Evolutionary conservation across 2,113 vertebrate genomes (phyloP).

Genomic region (Mastomys coucha): DNA sequence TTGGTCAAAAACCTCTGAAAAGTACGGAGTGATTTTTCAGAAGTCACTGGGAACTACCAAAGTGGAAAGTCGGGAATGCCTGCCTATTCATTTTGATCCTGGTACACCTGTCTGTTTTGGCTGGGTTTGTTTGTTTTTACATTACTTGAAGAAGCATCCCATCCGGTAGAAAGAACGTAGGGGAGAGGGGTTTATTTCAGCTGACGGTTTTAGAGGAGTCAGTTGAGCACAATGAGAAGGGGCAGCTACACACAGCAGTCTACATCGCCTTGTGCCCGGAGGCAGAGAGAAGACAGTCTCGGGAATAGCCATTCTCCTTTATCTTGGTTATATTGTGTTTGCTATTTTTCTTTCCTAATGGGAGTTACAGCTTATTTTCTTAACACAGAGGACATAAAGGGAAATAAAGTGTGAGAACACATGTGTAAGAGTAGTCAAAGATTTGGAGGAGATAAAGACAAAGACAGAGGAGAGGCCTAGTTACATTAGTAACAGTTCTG

Average conservation of each 20-base stretch:
- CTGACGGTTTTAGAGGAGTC: no score
- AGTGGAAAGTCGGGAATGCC: neutral
- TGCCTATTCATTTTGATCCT: neutral
- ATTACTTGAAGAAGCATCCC: no score
- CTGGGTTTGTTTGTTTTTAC: neutral
- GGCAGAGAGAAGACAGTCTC: no score
- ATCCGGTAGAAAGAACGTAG: neutral
- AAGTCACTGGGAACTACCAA: neutral
- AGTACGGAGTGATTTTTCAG: slow-evolving; percentile 20
- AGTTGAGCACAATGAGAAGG: neutral
- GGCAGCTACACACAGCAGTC: neutral
- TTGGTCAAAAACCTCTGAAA: slow-evolving; percentile 64
- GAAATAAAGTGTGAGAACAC: slow-evolving; percentile 4
- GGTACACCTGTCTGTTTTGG: neutral
- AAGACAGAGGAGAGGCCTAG: neutral
- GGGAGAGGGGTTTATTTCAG: neutral
- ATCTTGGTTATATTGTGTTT: neutral
- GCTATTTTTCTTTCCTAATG: neutral
- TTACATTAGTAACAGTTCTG: neutral
- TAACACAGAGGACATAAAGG: neutral
- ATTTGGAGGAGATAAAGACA: neutral
- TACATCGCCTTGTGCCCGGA: no score
- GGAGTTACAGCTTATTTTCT: neutral
- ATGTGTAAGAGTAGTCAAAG: neutral
- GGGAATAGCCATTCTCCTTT: neutral